Conservation (phyloP, 37 sponge, comb jelly and placozoan species). For the Ephydatia muelleri region DNA sequence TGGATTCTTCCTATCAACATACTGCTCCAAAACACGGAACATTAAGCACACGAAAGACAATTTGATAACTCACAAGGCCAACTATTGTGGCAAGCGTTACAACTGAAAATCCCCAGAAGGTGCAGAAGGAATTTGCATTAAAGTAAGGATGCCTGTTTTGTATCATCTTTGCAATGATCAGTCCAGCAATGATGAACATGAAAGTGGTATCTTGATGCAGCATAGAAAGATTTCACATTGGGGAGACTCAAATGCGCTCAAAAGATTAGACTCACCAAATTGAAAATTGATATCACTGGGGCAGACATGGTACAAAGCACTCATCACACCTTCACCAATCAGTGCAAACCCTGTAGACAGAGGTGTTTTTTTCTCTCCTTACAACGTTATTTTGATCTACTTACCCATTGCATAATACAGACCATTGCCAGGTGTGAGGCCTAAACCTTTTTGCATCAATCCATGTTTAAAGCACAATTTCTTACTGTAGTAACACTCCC, state of each 20-base stretch:
- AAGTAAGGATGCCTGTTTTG: constrained; percentile 76
- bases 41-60: no score
- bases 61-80: constrained; percentile 36
- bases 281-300: background rate
- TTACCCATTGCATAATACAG: background rate
- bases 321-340: background rate
- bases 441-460: background rate
- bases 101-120: background rate
- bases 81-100: constrained; percentile 29
- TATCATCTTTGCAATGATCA: constrained; percentile 57
- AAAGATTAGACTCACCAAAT: background rate
- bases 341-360: background rate
- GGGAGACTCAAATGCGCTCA: no score
- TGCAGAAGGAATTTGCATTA: constrained; percentile 9
- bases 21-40: no score
- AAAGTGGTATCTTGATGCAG: constrained; percentile 49
- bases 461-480: background rate
- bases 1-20: no score
- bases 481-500: background rate
- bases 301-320: background rate
- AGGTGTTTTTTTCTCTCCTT: background rate
- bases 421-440: background rate
- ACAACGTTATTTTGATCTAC: background rate
- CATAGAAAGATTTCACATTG: background rate
- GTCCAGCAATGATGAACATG: constrained; percentile 71